phyloP scores from a whole-genome alignment of 1,140 invertebrate species.

The Acromyrmex echinatior region DNA sequence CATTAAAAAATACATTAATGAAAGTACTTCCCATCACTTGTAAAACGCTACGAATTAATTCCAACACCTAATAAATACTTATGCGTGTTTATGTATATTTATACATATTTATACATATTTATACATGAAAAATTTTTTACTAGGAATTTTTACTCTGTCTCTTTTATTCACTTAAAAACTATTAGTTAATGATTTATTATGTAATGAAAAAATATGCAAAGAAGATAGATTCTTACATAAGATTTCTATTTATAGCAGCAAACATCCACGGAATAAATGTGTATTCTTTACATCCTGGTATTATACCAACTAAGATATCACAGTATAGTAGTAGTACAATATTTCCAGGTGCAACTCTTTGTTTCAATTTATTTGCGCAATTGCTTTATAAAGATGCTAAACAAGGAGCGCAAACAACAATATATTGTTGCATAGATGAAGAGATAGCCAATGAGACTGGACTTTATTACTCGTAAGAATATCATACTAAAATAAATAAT shows the following conservation, averaged over 20 bases:
- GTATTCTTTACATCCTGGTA: slow-evolving; percentile 91
- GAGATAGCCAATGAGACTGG: slow-evolving; percentile 89
- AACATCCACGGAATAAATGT: slow-evolving; percentile 88
- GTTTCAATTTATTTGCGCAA: slow-evolving; percentile 65
- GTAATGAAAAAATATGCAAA: neutral
- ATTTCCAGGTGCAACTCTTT: slow-evolving; percentile 81
- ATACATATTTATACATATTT: too few species aligned
- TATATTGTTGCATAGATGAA: slow-evolving; percentile 93
- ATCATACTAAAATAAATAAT: neutral
- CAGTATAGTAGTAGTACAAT: slow-evolving; percentile 87
- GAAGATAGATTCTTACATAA: neutral
- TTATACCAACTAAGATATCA: slow-evolving; percentile 91
- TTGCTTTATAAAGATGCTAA: slow-evolving; percentile 87
- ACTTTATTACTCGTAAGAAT: slow-evolving; percentile 88
- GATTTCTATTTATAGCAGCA: slow-evolving; percentile 74
- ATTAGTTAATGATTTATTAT: neutral
- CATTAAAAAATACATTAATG: too few species aligned
- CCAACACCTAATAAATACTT: too few species aligned
- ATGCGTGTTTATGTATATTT: too few species aligned
- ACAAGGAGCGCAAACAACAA: slow-evolving; percentile 93
- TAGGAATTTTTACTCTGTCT: neutral
- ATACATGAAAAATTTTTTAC: too few species aligned
- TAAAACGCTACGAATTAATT: too few species aligned
- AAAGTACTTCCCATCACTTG: too few species aligned
- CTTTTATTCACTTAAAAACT: neutral